Base-by-base conservation (phyloP, 2,113 vertebrate genomes). In the Brachyistius frenatus region DNA sequence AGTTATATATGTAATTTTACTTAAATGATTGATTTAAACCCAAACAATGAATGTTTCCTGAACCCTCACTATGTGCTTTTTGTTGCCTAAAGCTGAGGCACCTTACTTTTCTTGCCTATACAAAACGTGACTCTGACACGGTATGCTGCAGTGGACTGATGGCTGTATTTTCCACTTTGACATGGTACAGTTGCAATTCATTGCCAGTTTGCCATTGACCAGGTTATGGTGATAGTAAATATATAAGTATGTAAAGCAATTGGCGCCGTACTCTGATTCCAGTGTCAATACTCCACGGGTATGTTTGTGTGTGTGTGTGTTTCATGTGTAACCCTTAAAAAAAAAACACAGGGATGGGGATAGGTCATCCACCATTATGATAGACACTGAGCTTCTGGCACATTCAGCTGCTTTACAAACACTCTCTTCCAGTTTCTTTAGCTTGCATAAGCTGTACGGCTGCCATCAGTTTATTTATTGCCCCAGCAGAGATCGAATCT, bases 401-500 rank as follows among this genome's bases (percentile, higher is more conserved):
- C 36, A 64, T 70, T 44, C 16, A 70, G 36, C 65, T 66, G 30
- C 33, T 36, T 41, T n/a, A 46, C 44, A 78, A 65, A 78, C 14
- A 61, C 58, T 32, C 39, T 70, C 5, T 35, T 64, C 1, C 55
- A 41, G 47, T 63, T 66, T 37, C 55, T 68, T 35, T 68, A 5
- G 66, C 67, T 77, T 55, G 32, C 16, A 14, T 70, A 3, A 37
- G 31, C 56, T 72, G 5, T 37, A 16, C 61, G 15, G 2, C 73
- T 55, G 47, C 0, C 47, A 44, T 69, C 70, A 73, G 64, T 80
- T 78, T 16, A 23, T 57, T 36, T 53, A 16, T n/a, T 30, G 13
- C 46, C 36, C 5, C 7, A 15, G n/a, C 53, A 54, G 36, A 62
- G 16, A 83, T 84, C 41, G 68, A 41, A 86, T 58, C 63, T 67